Conservation (phyloP, 2,888 invertebrate genomes). For the Gandaritis pyraliata region DNA sequence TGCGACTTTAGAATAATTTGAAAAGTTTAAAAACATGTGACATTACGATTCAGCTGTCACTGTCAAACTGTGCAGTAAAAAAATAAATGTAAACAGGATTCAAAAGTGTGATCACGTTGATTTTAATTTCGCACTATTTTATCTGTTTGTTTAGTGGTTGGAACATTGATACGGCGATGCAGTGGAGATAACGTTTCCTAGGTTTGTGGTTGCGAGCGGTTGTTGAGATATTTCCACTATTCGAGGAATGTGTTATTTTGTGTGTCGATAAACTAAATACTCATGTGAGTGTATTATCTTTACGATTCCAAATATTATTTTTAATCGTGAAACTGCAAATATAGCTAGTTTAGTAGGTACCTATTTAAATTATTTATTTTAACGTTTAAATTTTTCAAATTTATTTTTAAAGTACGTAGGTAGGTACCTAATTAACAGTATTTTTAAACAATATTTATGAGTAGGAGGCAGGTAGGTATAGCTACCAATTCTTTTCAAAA, state of each 20-base stretch:
- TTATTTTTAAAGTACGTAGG: too few species aligned
- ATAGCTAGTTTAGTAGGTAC: too few species aligned
- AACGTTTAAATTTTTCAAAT: too few species aligned
- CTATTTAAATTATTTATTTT: too few species aligned
- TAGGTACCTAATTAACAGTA: too few species aligned
- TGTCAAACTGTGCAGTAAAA: constrained; percentile 23
- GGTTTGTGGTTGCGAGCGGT: constrained; percentile 68
- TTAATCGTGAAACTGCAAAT: too few species aligned
- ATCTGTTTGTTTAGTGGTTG: constrained; percentile 69
- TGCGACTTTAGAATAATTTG: not conserved
- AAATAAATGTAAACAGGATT: constrained; percentile 8
- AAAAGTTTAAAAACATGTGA: constrained; percentile 18
- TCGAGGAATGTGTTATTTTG: constrained; percentile 30
- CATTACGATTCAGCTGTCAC: constrained; percentile 25
- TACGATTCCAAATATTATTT: too few species aligned
- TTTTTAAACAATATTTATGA: too few species aligned
- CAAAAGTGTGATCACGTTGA: not conserved
- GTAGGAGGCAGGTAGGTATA: too few species aligned
- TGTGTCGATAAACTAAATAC: constrained; percentile 16
- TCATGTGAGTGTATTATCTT: constrained; percentile 12
- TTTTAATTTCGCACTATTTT: constrained; percentile 48
- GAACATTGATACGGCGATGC: constrained; percentile 61
- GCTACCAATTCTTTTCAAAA: too few species aligned
- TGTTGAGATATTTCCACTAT: constrained; percentile 56
- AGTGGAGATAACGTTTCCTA: constrained; percentile 68